These are phyloP conservation scores for Dipodomys merriami DNA, from an alignment of 2,113 vertebrate species.

Conservation along the genomic window DNA sequence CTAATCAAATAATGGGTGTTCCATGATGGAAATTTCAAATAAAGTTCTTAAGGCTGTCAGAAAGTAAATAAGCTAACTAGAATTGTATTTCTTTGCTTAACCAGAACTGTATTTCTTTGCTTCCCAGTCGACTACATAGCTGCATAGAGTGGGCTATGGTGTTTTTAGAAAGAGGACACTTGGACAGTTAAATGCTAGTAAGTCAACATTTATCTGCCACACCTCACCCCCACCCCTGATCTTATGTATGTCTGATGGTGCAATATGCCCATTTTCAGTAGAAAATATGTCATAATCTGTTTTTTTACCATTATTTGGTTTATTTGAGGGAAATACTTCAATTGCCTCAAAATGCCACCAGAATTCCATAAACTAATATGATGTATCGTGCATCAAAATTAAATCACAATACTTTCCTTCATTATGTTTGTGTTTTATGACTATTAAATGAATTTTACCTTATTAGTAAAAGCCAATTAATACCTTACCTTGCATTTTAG, in stretches of 20 bases:
- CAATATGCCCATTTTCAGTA: neutral
- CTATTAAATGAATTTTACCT: neutral
- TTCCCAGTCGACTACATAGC: conserved; percentile 53
- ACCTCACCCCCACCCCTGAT: neutral
- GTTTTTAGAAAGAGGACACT: conserved; percentile 28
- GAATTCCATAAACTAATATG: neutral
- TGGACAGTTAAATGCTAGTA: neutral
- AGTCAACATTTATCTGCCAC: neutral
- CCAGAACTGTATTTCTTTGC: conserved; percentile 64
- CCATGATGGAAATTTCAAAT: conserved; percentile 75
- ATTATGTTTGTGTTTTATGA: neutral
- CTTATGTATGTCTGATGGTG: neutral
- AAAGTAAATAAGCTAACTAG: conserved; percentile 77
- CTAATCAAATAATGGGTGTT: conserved; percentile 79
- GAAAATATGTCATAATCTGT: neutral
- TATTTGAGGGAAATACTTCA: neutral
- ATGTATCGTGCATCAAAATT: neutral
- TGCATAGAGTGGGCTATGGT: neutral
- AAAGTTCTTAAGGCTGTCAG: conserved; percentile 73
- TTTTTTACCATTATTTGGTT: neutral
- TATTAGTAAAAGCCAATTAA: neutral
- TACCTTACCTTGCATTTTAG: neutral
- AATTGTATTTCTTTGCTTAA: conserved; percentile 70
- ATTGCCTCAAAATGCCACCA: neutral
- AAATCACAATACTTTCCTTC: neutral